phyloP scores from a whole-genome alignment of 2,797 vertebrate species.

The Ctenochaetus hawaiiensis region DNA sequence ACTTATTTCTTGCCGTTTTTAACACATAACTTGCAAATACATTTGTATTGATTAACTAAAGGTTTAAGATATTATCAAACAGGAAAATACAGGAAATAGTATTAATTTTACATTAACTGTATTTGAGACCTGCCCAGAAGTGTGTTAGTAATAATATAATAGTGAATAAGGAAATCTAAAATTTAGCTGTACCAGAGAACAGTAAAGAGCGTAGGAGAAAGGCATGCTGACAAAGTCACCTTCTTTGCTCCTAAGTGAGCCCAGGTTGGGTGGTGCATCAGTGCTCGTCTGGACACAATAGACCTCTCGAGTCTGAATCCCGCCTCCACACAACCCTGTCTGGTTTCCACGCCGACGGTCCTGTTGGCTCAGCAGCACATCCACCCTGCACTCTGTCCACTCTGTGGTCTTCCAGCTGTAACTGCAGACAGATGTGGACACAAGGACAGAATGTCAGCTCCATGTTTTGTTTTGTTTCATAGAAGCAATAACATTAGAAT shows the following conservation, averaged over 20 bases:
- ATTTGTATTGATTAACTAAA: neutral
- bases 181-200: neutral
- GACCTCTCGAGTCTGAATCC: conserved; percentile 91
- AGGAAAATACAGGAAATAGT: no score
- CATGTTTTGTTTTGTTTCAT: neutral
- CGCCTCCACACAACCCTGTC: conserved; percentile 93
- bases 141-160: no score
- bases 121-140: no score
- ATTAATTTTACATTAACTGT: no score
- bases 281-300: conserved; percentile 90
- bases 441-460: neutral
- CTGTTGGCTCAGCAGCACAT: conserved; percentile 94
- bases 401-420: conserved; percentile 94
- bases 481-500: neutral
- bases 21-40: neutral
- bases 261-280: conserved; percentile 83
- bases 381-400: conserved; percentile 95
- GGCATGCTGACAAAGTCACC: conserved; percentile 80
- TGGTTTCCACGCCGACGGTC: conserved; percentile 94
- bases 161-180: neutral
- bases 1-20: neutral
- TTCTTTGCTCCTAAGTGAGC: conserved; percentile 89
- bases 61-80: neutral
- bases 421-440: conserved; percentile 72
- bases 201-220: neutral